A percentile compares a stretch with the other conserved stretches of the same genome.
Evolutionary conservation across 2,797 vertebrate genomes (phyloP).

Genomic region (Champsocephalus esox): DNA sequence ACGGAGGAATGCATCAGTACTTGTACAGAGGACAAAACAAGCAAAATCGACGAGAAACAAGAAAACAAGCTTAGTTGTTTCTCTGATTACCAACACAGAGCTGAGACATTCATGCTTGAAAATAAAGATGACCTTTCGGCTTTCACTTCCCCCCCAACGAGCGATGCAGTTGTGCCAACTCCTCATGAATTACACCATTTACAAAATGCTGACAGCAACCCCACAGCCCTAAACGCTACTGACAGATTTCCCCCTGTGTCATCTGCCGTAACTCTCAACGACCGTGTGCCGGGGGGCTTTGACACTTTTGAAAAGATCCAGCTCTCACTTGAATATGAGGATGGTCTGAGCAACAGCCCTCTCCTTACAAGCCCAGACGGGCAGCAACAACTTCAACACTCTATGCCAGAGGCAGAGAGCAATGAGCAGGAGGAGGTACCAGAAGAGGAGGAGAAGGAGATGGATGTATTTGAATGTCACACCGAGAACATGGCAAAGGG

Average conservation of each 20-base stretch:
- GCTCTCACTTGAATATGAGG: slow-evolving; percentile 67
- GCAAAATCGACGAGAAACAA: slow-evolving; percentile 1
- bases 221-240: slow-evolving; percentile 28
- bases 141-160: slow-evolving; percentile 10
- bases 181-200: slow-evolving; percentile 44
- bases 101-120: slow-evolving; percentile 24
- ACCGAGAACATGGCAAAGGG: slow-evolving; percentile 33
- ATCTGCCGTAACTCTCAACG: slow-evolving; percentile 50
- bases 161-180: slow-evolving; percentile 70
- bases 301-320: slow-evolving; percentile 85
- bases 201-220: slow-evolving; percentile 28
- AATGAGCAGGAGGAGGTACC: slow-evolving; percentile 15
- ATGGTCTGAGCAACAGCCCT: slow-evolving; percentile 57
- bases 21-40: slow-evolving; percentile 8
- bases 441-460: slow-evolving; percentile 23
- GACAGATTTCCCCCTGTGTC: slow-evolving; percentile 52
- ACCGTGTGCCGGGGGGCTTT: slow-evolving; percentile 58
- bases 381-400: slow-evolving; percentile 41
- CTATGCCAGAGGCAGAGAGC: slow-evolving; percentile 37
- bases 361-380: slow-evolving; percentile 51
- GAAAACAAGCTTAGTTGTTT: slow-evolving; percentile 18
- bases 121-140: slow-evolving; percentile 31
- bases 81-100: slow-evolving; percentile 13
- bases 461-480: slow-evolving; percentile 30
- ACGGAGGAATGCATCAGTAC: slow-evolving; percentile 18